Evolutionary conservation across 2,797 vertebrate species (phyloP).

Genomic region (Microchirus variegatus): DNA sequence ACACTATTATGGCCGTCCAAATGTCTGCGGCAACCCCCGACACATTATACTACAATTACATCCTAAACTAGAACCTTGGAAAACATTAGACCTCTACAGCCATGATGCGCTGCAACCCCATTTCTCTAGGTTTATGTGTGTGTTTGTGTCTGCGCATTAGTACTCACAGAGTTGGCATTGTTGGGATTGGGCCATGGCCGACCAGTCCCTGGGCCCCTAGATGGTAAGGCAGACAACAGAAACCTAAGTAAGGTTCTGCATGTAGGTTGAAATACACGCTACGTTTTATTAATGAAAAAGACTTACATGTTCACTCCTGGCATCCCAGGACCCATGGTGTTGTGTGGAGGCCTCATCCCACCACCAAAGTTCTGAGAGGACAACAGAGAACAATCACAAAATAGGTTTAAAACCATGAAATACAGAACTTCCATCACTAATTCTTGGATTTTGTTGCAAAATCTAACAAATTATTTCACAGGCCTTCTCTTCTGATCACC

Average conservation of each 20-base stretch:
- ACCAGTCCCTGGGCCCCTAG: constrained; percentile 94
- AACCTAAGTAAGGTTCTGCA: constrained; percentile 11
- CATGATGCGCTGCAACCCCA: constrained; percentile 43
- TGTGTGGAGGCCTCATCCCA: constrained; percentile 99
- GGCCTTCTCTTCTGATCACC: too few relatives aligned
- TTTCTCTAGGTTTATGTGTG: constrained; percentile 25
- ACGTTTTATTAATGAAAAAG: constrained; percentile 1
- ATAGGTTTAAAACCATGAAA: not conserved
- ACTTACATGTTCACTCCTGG: constrained; percentile 98
- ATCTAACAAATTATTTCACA: too few relatives aligned
- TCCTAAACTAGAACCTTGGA: constrained; percentile 46
- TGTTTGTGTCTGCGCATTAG: constrained; percentile 16
- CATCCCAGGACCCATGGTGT: constrained; percentile 96
- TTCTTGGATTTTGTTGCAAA: too few relatives aligned
- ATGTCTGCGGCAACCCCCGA: constrained; percentile 68
- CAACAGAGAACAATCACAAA: not conserved
- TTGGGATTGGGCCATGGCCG: constrained; percentile 98
- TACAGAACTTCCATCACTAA: too few relatives aligned
- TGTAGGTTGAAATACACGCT: not conserved
- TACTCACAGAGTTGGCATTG: constrained; percentile 97
- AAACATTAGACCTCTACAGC: constrained; percentile 42
- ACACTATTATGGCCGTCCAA: constrained; percentile 62
- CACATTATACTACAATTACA: constrained; percentile 76
- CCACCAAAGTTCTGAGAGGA: constrained; percentile 93
- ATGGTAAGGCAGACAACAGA: constrained; percentile 14